Conservation (phyloP, 2,888 invertebrate genomes). For the Netelia fuscicornis region DNA sequence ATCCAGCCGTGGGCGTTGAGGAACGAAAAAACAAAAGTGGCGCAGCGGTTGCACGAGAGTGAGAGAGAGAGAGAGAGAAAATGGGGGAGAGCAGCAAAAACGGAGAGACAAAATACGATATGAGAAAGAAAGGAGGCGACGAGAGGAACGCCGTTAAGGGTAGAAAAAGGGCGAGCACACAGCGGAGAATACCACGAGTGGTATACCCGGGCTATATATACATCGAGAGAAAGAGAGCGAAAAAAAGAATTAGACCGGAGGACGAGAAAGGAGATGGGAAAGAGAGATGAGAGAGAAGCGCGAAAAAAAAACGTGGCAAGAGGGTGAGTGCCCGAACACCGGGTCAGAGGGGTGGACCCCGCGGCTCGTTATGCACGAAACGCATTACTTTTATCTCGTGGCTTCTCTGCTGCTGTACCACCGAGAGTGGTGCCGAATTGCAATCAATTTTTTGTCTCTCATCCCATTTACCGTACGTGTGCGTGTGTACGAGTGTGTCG, state of each 20-base stretch:
- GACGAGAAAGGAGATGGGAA: slow-evolving; percentile 41
- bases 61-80: slow-evolving; percentile 53
- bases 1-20: slow-evolving; percentile 41
- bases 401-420: slow-evolving; percentile 68
- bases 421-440: slow-evolving; percentile 80
- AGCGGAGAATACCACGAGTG: slow-evolving; percentile 40
- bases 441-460: slow-evolving; percentile 81
- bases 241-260: slow-evolving; percentile 48
- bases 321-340: slow-evolving; percentile 63
- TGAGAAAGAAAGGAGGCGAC: slow-evolving; percentile 58
- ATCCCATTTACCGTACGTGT: slow-evolving; percentile 37
- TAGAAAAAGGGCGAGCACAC: slow-evolving; percentile 58
- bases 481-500: slow-evolving; percentile 12
- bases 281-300: slow-evolving; percentile 35
- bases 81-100: slow-evolving; percentile 20
- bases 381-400: slow-evolving; percentile 81
- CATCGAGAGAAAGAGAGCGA: slow-evolving; percentile 54
- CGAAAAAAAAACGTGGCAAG: slow-evolving; percentile 37
- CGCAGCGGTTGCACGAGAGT: slow-evolving; percentile 54
- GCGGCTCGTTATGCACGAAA: slow-evolving; percentile 80
- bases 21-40: slow-evolving; percentile 45
- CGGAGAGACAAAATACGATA: slow-evolving; percentile 50
- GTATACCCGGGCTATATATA: slow-evolving; percentile 29
- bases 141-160: slow-evolving; percentile 66
- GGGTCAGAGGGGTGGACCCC: slow-evolving; percentile 67